phyloP scores from a whole-genome alignment of 2,797 vertebrate genomes.

The Echeneis naucrates region DNA sequence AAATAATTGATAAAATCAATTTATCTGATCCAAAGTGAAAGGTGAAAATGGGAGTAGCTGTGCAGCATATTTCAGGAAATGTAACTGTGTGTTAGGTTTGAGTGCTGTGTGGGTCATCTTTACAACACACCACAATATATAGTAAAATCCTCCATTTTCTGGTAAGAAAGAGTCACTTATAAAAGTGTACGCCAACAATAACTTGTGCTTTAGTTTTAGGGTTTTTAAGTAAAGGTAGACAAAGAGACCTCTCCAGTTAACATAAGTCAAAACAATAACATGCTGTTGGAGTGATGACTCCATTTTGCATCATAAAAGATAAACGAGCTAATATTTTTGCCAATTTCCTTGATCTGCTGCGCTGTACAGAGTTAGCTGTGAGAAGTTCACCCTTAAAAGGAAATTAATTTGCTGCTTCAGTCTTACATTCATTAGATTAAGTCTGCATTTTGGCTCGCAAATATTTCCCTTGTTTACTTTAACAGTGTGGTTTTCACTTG shows the following conservation, averaged over 20 bases:
- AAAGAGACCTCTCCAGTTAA: background rate
- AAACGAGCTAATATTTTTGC: background rate
- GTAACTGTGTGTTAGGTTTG: background rate
- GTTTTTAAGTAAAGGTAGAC: background rate
- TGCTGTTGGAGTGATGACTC: slow-evolving; percentile 1
- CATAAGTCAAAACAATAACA: slow-evolving; percentile 2
- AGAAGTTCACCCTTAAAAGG: background rate
- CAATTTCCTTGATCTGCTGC: background rate
- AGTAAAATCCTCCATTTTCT: too few species aligned
- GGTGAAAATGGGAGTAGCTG: background rate
- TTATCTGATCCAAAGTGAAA: background rate
- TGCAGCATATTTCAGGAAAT: background rate
- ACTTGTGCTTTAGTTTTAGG: background rate
- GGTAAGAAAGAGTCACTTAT: too few species aligned
- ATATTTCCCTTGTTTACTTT: slow-evolving; percentile 1
- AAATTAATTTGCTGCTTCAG: background rate
- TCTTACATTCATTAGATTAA: background rate
- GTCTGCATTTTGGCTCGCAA: background rate
- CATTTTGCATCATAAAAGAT: background rate
- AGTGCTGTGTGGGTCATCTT: background rate
- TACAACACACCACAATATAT: background rate
- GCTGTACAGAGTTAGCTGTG: too few species aligned
- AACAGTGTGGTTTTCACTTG: background rate
- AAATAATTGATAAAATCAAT: background rate
- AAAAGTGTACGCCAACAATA: too few species aligned